Conservation (phyloP, 2,113 vertebrate genomes). For the Zosterops pallidus region DNA sequence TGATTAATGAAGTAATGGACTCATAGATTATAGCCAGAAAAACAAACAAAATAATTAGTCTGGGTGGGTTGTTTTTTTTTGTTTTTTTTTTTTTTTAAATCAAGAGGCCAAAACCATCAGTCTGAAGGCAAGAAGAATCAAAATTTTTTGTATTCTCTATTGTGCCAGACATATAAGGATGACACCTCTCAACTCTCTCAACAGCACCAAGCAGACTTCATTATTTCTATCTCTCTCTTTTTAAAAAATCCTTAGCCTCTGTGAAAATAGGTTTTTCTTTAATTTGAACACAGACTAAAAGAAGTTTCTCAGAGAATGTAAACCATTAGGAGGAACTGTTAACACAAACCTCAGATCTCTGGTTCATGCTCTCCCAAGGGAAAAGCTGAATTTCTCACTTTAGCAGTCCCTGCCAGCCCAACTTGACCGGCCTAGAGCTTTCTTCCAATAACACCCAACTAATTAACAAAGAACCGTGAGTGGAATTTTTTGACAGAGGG, state of each 20-base stretch:
- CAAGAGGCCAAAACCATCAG: neutral
- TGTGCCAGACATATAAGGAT: neutral
- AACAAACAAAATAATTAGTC: neutral
- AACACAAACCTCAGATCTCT: neutral
- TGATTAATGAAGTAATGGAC: neutral
- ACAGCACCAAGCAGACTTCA: neutral
- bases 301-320: neutral
- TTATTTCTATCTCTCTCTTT: neutral
- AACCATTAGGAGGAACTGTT: neutral
- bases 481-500: conserved; percentile 27
- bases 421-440: neutral
- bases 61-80: neutral
- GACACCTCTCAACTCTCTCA: neutral
- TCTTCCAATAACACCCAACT: neutral
- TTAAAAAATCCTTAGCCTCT: neutral
- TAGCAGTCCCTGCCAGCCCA: neutral
- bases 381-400: neutral
- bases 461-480: neutral
- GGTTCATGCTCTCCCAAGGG: neutral
- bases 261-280: neutral
- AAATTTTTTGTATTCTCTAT: neutral
- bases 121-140: neutral
- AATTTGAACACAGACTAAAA: neutral
- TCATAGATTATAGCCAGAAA: neutral
- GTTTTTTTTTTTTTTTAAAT: neutral